Evolutionary conservation across 2,888 invertebrate genomes (phyloP).

Genomic region (Drosophila conformis): DNA sequence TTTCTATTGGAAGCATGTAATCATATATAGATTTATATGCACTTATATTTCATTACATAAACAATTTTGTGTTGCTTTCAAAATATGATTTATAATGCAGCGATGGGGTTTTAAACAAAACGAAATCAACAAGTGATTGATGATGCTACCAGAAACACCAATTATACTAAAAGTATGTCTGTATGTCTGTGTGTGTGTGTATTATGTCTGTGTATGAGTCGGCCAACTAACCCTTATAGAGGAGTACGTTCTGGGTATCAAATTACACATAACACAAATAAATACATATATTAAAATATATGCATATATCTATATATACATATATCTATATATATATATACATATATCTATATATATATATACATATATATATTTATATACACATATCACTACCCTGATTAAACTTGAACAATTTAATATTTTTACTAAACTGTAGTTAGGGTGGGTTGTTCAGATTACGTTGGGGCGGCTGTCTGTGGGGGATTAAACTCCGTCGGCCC

Average conservation of each 20-base stretch:
- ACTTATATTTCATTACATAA: slow-evolving; percentile 23
- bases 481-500: not conserved
- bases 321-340: not conserved
- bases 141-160: slow-evolving; percentile 38
- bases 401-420: not conserved
- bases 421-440: not conserved
- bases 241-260: slow-evolving; percentile 26
- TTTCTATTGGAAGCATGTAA: slow-evolving; percentile 46
- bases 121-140: slow-evolving; percentile 75
- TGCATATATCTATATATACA: not conserved
- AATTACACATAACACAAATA: slow-evolving; percentile 20
- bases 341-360: too few species aligned
- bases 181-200: not conserved
- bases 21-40: slow-evolving; percentile 31
- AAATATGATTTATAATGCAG: slow-evolving; percentile 64
- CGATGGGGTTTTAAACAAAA: slow-evolving; percentile 31
- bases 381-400: not conserved
- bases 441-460: not conserved
- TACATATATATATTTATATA: not conserved
- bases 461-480: not conserved
- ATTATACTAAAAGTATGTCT: slow-evolving; percentile 24
- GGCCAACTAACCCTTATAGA: slow-evolving; percentile 38
- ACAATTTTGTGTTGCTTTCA: slow-evolving; percentile 15
- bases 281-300: not conserved
- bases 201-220: not conserved